Percentiles rank a stretch among this genome's conserved stretches.
Evolutionary conservation across 1,140 invertebrate genomes (phyloP).

Genomic region (Lutraria rhynchaena): DNA sequence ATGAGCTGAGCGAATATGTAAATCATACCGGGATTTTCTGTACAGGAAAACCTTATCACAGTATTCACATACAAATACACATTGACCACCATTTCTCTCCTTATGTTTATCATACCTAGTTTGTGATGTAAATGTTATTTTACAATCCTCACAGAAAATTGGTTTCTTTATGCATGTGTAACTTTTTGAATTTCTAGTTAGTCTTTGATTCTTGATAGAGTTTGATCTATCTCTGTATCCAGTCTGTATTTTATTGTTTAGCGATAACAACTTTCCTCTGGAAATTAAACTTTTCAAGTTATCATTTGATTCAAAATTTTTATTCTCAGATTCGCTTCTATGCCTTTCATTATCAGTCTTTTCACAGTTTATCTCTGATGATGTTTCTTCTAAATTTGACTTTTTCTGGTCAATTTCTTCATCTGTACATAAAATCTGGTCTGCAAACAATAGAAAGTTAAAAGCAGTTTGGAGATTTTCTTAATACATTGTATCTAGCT

Average conservation of each 20-base stretch:
- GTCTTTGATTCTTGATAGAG: too few species aligned
- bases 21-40: conserved; percentile 11
- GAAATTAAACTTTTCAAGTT: conserved; percentile 17
- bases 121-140: conserved; percentile 25
- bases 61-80: conserved; percentile 37
- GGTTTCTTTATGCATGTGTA: conserved; percentile 9
- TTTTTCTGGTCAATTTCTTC: neutral
- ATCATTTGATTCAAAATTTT: conserved; percentile 3
- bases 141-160: conserved; percentile 35
- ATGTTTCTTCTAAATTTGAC: neutral
- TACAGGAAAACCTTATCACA: conserved; percentile 38
- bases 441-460: too few species aligned
- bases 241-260: conserved; percentile 14
- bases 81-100: conserved; percentile 19
- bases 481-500: too few species aligned
- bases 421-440: too few species aligned
- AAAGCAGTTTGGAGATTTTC: too few species aligned
- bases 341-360: neutral
- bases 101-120: conserved; percentile 17
- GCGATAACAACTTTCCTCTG: conserved; percentile 17
- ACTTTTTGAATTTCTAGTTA: neutral
- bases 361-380: neutral
- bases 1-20: conserved; percentile 6
- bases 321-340: neutral
- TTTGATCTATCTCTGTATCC: neutral